Evolutionary conservation across 2,113 vertebrate species (phyloP), one percentile per base, ranked within the genome.

Genomic region (Parus major): DNA sequence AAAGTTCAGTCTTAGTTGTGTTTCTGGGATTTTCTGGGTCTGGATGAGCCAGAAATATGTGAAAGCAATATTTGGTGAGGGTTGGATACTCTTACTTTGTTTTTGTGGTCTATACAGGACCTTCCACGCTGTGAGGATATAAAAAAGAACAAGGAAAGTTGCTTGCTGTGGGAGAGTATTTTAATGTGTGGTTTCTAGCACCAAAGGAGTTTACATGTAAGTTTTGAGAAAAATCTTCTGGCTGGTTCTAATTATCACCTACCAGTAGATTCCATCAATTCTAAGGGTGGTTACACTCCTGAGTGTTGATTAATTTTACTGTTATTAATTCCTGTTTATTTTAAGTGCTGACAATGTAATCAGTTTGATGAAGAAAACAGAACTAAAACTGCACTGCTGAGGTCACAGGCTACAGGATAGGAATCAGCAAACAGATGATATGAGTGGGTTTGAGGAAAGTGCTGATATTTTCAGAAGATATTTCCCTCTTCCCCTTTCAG

Each of bases 211-310:
- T 88, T 88, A 73, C 42, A 63, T 90, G 23, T 78, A 87, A 35
- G 47, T 73, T 93, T 95, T 73, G 63, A 86, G 79, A 66, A 95
- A 70, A 95, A 78, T 35, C 36, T 93, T 76, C 68, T 88, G 68
- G 27, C 56, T 96, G 87, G 71, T 93, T 95, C 68, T 90, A 92
- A 96, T 97, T 97, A 94, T 83, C 92, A 85, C 90, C 90, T 86
- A 42, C 60, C n/a, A 55, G 79, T 47, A 81, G 50, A 85, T 88
- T 94, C 93, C 64, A 88, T 90, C 90, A 94, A 39, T 95, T 82
- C 56, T 83, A 73, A 83, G 53, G 18, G 79, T 80, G 60, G 27
- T 59, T 94, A 88, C 2, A 1, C 47, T 93, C 71, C 29, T 47
- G 73, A 73, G 79, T 66, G 90, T 86, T 88, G 85, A 93, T 94